Conservation (phyloP, 2,113 vertebrate genomes). For the Engystomops pustulosus region DNA sequence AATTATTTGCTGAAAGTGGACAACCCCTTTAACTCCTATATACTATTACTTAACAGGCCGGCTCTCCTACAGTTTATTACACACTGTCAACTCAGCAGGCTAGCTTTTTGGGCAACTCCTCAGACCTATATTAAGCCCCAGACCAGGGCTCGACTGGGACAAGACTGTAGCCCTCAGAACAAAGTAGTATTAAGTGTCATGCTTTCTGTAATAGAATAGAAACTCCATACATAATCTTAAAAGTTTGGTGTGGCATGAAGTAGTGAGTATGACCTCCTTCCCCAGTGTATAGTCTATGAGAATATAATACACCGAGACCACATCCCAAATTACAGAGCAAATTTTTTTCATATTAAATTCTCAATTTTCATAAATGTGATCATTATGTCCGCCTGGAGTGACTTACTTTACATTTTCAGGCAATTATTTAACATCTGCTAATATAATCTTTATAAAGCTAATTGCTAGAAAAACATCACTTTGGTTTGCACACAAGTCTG, state of each 20-base stretch:
- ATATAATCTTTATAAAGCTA: conserved; percentile 33
- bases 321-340: not conserved
- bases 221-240: not conserved
- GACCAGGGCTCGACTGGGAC: too few relatives aligned
- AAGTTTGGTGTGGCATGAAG: not conserved
- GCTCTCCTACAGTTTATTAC: too few relatives aligned
- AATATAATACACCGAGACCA: not conserved
- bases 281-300: not conserved
- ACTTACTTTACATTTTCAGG: conserved; percentile 22
- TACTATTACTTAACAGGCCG: too few relatives aligned
- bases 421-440: conserved; percentile 50
- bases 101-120: too few relatives aligned
- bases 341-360: not conserved
- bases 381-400: not conserved
- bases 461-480: conserved; percentile 50
- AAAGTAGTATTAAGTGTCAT: too few relatives aligned
- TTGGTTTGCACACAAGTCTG: conserved; percentile 32
- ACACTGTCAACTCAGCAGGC: too few relatives aligned
- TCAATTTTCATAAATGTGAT: not conserved
- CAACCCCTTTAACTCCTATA: too few relatives aligned
- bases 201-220: not conserved
- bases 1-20: too few relatives aligned
- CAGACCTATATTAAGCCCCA: too few relatives aligned
- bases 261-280: not conserved
- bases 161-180: too few relatives aligned